These are phyloP conservation scores for Pocillopora verrucosa DNA, from an alignment of 64 coral and sea anemone species.

Conservation along the genomic window DNA sequence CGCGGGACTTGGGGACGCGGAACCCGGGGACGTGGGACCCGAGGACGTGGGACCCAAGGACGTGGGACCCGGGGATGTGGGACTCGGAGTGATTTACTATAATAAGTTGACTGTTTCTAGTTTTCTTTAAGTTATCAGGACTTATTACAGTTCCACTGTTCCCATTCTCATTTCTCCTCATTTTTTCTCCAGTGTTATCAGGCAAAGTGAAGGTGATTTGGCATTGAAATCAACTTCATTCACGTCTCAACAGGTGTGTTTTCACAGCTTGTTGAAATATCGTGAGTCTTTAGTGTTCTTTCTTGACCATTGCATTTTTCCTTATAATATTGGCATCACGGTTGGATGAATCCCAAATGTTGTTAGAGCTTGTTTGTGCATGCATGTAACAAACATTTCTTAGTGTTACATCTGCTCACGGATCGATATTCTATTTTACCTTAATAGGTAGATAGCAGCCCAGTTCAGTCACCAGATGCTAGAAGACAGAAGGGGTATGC, in stretches of 20 bases:
- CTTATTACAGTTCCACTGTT: too few relatives aligned
- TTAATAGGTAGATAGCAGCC: conserved; percentile 17
- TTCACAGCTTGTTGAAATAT: conserved; percentile 6
- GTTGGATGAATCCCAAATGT: conserved; percentile 21
- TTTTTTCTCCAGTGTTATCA: conserved; percentile 16
- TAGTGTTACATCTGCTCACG: neutral
- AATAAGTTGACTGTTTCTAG: too few relatives aligned
- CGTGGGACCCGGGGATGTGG: too few relatives aligned
- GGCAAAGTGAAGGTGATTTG: conserved; percentile 1
- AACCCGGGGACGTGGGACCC: too few relatives aligned
- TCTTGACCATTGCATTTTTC: conserved; percentile 16
- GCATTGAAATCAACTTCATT: conserved; percentile 19
- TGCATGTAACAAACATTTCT: neutral
- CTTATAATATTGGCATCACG: neutral
- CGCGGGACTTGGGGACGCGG: too few relatives aligned
- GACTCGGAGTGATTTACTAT: too few relatives aligned
- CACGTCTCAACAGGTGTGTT: conserved; percentile 24
- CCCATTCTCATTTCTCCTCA: neutral
- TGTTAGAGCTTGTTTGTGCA: conserved; percentile 20
- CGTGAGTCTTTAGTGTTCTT: neutral
- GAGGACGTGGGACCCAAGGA: too few relatives aligned
- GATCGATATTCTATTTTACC: conserved; percentile 6
- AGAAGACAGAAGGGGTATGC: conserved; percentile 11
- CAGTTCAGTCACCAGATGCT: conserved; percentile 34
- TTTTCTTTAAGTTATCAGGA: neutral